Conservation (phyloP, 2,797 vertebrate species). For the Cirrhinus molitorella region DNA sequence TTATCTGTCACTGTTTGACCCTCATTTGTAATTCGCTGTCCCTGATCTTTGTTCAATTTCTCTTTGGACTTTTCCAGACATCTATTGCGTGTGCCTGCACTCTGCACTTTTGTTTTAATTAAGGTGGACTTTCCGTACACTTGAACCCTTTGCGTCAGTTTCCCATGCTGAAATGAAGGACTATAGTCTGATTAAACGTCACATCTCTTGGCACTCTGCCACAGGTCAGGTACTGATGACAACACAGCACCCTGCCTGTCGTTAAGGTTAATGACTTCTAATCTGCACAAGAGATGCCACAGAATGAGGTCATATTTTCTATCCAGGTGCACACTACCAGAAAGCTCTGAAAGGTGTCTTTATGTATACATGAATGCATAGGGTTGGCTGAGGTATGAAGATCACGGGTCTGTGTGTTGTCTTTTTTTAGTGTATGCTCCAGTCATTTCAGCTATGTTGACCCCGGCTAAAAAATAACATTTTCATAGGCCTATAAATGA, state of each 20-base stretch:
- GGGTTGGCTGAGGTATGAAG: constrained; percentile 16
- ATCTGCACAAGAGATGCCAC: constrained; percentile 44
- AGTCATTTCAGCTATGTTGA: constrained; percentile 45
- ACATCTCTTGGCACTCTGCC: constrained; percentile 52
- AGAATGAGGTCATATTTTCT: constrained; percentile 60
- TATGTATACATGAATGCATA: constrained; percentile 44
- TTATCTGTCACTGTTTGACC: not conserved
- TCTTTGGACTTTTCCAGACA: constrained; percentile 10
- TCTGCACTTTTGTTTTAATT: constrained; percentile 12
- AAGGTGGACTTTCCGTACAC: not conserved
- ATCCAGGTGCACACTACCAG: constrained; percentile 50
- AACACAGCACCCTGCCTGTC: constrained; percentile 68
- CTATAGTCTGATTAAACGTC: constrained; percentile 64
- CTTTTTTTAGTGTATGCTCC: constrained; percentile 22
- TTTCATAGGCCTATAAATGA: constrained; percentile 23
- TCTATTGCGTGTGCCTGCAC: constrained; percentile 5
- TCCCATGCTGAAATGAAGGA: constrained; percentile 14
- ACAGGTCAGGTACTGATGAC: constrained; percentile 50
- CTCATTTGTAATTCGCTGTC: not conserved
- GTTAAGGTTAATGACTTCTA: constrained; percentile 68
- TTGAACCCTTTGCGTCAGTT: constrained; percentile 15
- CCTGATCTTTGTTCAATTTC: constrained; percentile 2
- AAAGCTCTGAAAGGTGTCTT: constrained; percentile 58
- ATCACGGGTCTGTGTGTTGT: constrained; percentile 19
- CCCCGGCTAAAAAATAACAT: constrained; percentile 27